Evolutionary conservation across 2,888 invertebrate genomes (phyloP).

Genomic region (Ecdyonurus torrentis): DNA sequence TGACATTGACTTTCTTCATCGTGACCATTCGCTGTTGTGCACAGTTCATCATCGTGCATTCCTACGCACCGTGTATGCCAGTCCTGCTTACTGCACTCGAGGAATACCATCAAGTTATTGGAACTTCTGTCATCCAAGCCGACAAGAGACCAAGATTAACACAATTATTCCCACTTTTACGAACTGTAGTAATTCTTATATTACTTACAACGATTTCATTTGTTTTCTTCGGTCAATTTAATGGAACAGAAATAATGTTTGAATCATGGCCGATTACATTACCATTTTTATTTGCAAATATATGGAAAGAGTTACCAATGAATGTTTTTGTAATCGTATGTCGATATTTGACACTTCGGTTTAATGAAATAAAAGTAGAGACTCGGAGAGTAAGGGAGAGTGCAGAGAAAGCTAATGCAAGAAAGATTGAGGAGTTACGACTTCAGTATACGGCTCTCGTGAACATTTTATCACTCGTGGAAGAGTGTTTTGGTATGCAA

Average conservation of each 20-base stretch:
- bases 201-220: not conserved
- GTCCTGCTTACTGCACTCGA: not conserved
- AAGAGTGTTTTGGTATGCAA: not conserved
- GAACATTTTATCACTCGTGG: not conserved
- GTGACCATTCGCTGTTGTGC: not conserved
- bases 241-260: not conserved
- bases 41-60: not conserved
- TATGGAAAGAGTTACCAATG: constrained; percentile 1
- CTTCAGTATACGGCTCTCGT: not conserved
- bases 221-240: not conserved
- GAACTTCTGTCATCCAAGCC: not conserved
- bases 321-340: not conserved
- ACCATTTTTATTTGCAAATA: not conserved
- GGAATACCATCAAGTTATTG: not conserved
- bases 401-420: not conserved
- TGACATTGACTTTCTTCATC: not conserved
- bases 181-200: not conserved
- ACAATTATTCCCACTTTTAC: not conserved
- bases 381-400: not conserved
- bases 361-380: not conserved
- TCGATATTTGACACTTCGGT: not conserved
- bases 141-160: not conserved
- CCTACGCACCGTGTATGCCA: not conserved
- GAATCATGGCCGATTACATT: not conserved
- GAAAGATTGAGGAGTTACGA: not conserved